Evolutionary conservation across 2,797 vertebrate genomes (phyloP).

Genomic region (Champsocephalus esox): DNA sequence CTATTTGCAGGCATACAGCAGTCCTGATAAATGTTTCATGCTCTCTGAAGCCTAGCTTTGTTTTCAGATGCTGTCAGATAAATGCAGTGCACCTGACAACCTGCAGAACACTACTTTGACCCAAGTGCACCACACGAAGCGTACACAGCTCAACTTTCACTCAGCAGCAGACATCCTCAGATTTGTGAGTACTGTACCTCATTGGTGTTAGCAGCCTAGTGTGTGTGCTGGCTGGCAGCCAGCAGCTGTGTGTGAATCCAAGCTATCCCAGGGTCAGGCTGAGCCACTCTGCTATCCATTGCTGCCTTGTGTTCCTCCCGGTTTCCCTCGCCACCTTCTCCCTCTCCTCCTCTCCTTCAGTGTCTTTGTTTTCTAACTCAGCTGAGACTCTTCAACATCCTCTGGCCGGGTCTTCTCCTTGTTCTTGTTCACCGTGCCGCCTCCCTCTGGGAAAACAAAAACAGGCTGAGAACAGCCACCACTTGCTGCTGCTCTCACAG

Average conservation of each 20-base stretch:
- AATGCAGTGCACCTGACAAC: slow-evolving; percentile 61
- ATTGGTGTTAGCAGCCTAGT: slow-evolving; percentile 72
- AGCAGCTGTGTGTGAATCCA: slow-evolving; percentile 79
- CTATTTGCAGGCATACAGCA: not conserved
- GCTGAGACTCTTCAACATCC: slow-evolving; percentile 31
- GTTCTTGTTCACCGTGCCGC: slow-evolving; percentile 11
- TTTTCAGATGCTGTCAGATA: slow-evolving; percentile 36
- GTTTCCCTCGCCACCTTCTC: slow-evolving; percentile 56
- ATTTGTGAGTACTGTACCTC: slow-evolving; percentile 76
- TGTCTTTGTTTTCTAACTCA: slow-evolving; percentile 22
- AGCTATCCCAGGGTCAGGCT: slow-evolving; percentile 76
- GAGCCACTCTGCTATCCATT: slow-evolving; percentile 82
- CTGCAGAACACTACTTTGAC: slow-evolving; percentile 32
- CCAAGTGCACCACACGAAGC: slow-evolving; percentile 38
- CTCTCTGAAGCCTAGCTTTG: slow-evolving; percentile 1
- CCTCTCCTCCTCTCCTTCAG: slow-evolving; percentile 35
- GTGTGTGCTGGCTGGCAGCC: slow-evolving; percentile 75
- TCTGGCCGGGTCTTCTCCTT: slow-evolving; percentile 34
- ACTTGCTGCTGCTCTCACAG: slow-evolving; percentile 76
- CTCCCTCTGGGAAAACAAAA: slow-evolving; percentile 58
- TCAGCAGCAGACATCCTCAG: slow-evolving; percentile 18
- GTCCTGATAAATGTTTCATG: slow-evolving; percentile 10
- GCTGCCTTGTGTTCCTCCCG: slow-evolving; percentile 83
- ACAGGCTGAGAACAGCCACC: slow-evolving; percentile 69
- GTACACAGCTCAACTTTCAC: slow-evolving; percentile 46